These are phyloP conservation scores for Zosterops borbonicus DNA, from an alignment of 2,113 vertebrate species.

Conservation along the genomic window DNA sequence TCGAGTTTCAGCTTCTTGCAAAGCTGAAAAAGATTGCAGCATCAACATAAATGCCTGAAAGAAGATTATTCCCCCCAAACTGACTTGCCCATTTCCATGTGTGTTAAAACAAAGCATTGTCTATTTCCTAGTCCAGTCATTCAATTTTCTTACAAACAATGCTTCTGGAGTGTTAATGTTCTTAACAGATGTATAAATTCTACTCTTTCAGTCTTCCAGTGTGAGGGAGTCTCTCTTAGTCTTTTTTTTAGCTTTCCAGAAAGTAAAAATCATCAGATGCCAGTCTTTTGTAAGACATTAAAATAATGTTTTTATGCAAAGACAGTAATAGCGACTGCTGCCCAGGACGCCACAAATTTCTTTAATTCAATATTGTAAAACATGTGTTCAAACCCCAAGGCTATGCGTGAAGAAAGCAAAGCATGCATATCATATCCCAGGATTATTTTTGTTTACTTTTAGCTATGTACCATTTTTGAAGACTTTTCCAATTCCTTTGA, in stretches of 20 bases:
- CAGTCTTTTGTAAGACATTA: background rate
- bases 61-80: background rate
- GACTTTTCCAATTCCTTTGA: constrained; percentile 90
- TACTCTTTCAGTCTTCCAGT: background rate
- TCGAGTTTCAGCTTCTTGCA: constrained; percentile 90
- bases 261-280: background rate
- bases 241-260: background rate
- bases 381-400: background rate
- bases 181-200: background rate
- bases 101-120: background rate
- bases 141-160: background rate
- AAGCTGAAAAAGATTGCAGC: constrained; percentile 73
- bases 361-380: background rate
- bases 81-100: background rate
- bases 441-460: background rate
- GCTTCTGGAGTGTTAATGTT: background rate
- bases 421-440: background rate
- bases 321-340: background rate
- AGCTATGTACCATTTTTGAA: constrained; percentile 88
- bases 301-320: background rate
- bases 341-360: background rate
- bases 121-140: background rate
- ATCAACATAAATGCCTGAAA: background rate
- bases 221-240: background rate
- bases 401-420: background rate